Conservation (phyloP, 92 coral and sea anemone species). For the Scolanthus callimorphus region DNA sequence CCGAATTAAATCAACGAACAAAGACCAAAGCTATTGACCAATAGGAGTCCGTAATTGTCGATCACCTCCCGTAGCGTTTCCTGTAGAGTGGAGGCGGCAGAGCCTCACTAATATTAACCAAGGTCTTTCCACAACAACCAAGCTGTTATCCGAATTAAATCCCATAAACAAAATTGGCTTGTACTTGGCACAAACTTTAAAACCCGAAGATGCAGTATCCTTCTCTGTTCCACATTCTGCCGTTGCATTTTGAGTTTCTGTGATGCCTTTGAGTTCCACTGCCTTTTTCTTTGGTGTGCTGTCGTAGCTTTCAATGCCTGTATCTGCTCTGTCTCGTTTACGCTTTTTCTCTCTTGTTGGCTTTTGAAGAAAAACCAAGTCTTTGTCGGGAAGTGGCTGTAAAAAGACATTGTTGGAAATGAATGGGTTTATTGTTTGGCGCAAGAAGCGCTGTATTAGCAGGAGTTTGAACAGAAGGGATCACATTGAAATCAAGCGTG, state of each 20-base stretch:
- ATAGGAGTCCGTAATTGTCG: too few species aligned
- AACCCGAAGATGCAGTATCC: constrained; percentile 21
- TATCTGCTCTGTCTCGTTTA: not conserved
- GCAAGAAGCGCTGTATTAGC: too few species aligned
- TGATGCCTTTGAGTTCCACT: not conserved
- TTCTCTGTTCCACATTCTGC: not conserved
- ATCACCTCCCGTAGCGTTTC: constrained; percentile 86
- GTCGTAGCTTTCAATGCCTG: not conserved
- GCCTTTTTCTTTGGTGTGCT: not conserved
- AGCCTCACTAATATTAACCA: constrained; percentile 74
- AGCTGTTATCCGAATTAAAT: constrained; percentile 53
- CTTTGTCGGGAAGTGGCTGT: constrained; percentile 85
- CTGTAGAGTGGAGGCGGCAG: constrained; percentile 85
- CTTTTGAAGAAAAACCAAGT: constrained; percentile 39
- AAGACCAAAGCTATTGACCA: too few species aligned
- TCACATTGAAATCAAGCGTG: too few species aligned
- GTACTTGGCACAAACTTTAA: constrained; percentile 78
- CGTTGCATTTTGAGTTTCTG: not conserved
- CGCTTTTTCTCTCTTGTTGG: constrained; percentile 45
- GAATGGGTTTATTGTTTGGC: too few species aligned
- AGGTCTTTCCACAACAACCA: constrained; percentile 91
- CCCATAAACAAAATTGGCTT: constrained; percentile 72
- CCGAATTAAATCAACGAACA: constrained; percentile 46
- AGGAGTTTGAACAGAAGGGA: too few species aligned
- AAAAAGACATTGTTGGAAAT: not conserved